Evolutionary conservation across 2,113 vertebrate genomes (phyloP).

Genomic region (Castor canadensis): DNA sequence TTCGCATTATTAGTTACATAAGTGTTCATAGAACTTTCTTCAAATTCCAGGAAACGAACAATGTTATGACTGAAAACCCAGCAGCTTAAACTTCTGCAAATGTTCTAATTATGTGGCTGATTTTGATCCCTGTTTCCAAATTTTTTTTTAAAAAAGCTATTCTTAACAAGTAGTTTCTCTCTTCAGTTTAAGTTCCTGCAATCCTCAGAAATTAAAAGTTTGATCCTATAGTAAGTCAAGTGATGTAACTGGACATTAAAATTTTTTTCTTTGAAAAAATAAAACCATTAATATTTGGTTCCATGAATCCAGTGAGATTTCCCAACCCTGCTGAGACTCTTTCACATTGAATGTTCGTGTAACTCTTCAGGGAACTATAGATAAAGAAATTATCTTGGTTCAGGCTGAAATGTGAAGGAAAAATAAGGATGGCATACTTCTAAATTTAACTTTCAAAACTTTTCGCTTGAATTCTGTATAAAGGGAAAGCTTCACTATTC

Average conservation of each 20-base stretch:
- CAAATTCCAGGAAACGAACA: not conserved
- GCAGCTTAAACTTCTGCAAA: not conserved
- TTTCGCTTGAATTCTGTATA: not conserved
- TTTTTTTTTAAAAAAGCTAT: too few relatives aligned
- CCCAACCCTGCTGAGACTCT: not conserved
- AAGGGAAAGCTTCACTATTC: not conserved
- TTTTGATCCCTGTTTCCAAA: conserved; percentile 23
- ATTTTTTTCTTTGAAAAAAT: not conserved
- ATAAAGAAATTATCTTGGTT: not conserved
- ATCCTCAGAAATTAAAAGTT: conserved; percentile 31
- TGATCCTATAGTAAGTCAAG: conserved; percentile 22
- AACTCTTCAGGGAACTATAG: not conserved
- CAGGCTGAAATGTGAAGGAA: not conserved
- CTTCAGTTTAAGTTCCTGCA: conserved; percentile 32
- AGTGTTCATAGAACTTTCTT: not conserved
- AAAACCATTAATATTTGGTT: conserved; percentile 12
- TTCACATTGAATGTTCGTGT: not conserved
- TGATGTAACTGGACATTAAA: not conserved
- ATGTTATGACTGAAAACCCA: not conserved
- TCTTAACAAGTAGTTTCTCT: conserved; percentile 12
- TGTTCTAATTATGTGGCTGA: not conserved
- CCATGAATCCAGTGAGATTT: not conserved
- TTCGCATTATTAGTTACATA: not conserved
- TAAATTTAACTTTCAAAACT: conserved; percentile 22
- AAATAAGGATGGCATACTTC: not conserved